Conservation (phyloP, 2,888 invertebrate species). For the Nomada ruficornis region DNA sequence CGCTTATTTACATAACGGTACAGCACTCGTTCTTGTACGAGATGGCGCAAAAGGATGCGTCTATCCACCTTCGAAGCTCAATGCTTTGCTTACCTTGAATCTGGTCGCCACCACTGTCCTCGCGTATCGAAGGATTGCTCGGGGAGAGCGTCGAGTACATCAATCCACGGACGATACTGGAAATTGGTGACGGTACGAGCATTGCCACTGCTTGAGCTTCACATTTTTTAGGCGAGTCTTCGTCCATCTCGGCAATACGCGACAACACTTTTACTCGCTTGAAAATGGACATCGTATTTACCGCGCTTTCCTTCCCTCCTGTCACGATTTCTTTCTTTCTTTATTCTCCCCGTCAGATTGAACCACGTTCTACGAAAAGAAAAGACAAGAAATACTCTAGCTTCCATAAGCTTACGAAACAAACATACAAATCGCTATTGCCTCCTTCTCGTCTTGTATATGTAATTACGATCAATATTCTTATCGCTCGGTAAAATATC, state of each 20-base stretch:
- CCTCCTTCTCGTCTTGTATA: too few species aligned
- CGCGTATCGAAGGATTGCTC: background rate
- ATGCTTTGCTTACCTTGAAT: conserved; percentile 25
- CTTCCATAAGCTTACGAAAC: too few species aligned
- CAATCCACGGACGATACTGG: conserved; percentile 71
- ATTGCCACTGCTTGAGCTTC: conserved; percentile 1
- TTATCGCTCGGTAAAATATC: too few species aligned
- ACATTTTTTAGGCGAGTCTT: conserved; percentile 26
- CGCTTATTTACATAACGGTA: background rate
- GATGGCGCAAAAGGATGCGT: background rate
- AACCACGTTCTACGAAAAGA: background rate
- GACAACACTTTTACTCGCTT: conserved; percentile 24
- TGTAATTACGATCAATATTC: too few species aligned
- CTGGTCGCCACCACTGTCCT: too few species aligned
- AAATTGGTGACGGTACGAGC: conserved; percentile 71
- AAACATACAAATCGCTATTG: too few species aligned
- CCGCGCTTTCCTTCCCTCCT: background rate
- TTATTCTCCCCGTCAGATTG: background rate
- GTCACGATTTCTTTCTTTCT: too few species aligned
- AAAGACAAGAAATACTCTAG: too few species aligned
- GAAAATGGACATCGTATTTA: conserved; percentile 22
- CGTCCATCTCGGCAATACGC: conserved; percentile 55
- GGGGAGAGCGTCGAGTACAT: conserved; percentile 70
- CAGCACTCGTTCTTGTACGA: background rate
- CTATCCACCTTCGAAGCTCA: background rate